Percentiles rank a stretch among this genome's conserved stretches.
These are phyloP conservation scores for Phoxinus phoxinus DNA, from an alignment of 2,113 vertebrate genomes.

Conservation along the genomic window DNA sequence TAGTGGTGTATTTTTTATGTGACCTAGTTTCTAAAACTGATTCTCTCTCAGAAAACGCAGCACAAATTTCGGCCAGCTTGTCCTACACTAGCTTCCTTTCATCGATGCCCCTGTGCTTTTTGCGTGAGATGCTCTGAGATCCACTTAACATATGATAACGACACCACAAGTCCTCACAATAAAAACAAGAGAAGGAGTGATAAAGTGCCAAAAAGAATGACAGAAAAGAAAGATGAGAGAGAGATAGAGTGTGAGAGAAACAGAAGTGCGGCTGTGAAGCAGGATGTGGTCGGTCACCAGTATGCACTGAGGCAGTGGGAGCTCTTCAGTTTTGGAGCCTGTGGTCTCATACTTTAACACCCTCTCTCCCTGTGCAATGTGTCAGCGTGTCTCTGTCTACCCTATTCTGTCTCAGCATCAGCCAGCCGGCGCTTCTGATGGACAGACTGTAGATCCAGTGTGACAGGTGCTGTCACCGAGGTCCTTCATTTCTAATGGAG, in stretches of 20 bases:
- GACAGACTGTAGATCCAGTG: constrained; percentile 28
- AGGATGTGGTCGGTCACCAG: constrained; percentile 77
- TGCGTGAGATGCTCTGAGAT: not conserved
- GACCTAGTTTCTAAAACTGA: constrained; percentile 69
- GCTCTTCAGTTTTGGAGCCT: constrained; percentile 23
- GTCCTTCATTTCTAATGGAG: not conserved
- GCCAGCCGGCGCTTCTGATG: constrained; percentile 7
- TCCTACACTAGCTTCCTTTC: not conserved
- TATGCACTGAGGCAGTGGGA: constrained; percentile 60
- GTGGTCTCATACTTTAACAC: constrained; percentile 47
- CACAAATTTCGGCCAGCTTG: not conserved
- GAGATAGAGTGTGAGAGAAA: constrained; percentile 39
- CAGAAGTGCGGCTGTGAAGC: constrained; percentile 58
- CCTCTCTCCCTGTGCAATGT: constrained; percentile 36
- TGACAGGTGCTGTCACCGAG: constrained; percentile 24
- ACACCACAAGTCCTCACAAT: constrained; percentile 9
- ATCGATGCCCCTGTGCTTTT: not conserved
- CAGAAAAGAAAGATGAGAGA: constrained; percentile 45
- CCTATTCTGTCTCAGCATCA: constrained; percentile 19
- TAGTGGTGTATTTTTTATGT: constrained; percentile 67
- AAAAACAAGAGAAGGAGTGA: not conserved
- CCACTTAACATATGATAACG: not conserved
- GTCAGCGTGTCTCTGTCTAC: constrained; percentile 29
- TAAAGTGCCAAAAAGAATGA: not conserved
- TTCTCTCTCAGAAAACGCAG: constrained; percentile 22